Evolutionary conservation across 2,888 invertebrate species (phyloP).

Genomic region (Philhelius pedissequus): DNA sequence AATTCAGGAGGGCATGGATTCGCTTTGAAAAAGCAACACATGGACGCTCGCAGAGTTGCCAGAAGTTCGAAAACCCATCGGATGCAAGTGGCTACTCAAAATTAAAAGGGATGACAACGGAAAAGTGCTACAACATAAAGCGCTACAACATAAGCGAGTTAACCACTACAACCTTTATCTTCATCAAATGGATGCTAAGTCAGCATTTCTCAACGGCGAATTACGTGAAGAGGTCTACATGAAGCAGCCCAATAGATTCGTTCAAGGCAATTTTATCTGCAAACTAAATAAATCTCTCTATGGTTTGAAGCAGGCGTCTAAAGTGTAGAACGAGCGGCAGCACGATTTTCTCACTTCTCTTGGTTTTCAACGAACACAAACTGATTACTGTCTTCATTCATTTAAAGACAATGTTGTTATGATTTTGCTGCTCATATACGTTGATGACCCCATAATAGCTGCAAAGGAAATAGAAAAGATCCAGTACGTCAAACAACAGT

Average conservation of each 20-base stretch:
- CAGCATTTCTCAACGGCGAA: slow-evolving; percentile 32
- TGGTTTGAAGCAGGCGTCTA: slow-evolving; percentile 63
- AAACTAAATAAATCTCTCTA: slow-evolving; percentile 47
- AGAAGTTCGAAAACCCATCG: neutral
- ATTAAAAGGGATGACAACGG: slow-evolving; percentile 7
- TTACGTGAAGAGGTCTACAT: slow-evolving; percentile 17
- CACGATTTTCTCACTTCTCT: neutral
- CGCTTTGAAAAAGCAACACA: neutral
- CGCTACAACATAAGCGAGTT: too few relatives aligned
- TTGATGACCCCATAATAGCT: neutral
- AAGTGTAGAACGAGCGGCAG: slow-evolving; percentile 42
- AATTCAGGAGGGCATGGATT: neutral
- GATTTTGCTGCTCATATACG: neutral
- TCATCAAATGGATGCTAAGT: slow-evolving; percentile 45
- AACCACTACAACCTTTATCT: slow-evolving; percentile 3
- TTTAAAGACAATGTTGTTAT: neutral
- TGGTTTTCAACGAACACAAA: neutral
- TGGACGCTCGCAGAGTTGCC: neutral
- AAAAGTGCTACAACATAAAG: neutral
- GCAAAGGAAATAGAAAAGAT: neutral
- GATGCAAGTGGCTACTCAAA: slow-evolving; percentile 17
- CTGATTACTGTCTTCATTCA: neutral
- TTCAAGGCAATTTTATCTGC: slow-evolving; percentile 14
- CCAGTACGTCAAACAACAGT: neutral
- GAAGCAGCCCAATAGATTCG: slow-evolving; percentile 5